phyloP scores from a whole-genome alignment of 2,888 invertebrate genomes.

The Oligia latruncula region DNA sequence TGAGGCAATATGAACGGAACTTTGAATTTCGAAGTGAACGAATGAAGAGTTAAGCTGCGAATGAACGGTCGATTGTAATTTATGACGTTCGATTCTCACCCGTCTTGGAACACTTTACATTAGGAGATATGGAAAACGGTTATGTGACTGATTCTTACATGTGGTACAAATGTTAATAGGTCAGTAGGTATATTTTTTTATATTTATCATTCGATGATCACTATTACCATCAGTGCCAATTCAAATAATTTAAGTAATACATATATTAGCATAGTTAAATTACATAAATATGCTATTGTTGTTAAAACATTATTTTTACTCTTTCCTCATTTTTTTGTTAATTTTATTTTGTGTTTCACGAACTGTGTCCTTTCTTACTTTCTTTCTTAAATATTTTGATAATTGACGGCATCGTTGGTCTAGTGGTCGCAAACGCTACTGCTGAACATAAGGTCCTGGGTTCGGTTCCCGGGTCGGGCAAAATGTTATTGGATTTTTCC shows the following conservation, averaged over 20 bases:
- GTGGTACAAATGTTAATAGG: not conserved
- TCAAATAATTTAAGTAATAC: not conserved
- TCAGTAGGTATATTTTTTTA: not conserved
- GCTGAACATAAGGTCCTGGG: not conserved
- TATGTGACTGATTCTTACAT: constrained; percentile 18
- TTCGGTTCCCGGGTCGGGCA: not conserved
- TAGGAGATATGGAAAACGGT: constrained; percentile 29
- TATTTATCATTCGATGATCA: not conserved
- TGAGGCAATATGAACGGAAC: constrained; percentile 66
- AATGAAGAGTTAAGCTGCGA: constrained; percentile 61
- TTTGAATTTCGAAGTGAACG: constrained; percentile 62
- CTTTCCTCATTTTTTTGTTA: too few relatives aligned
- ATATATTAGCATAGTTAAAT: too few relatives aligned
- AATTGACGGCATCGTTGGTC: too few relatives aligned
- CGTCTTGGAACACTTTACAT: constrained; percentile 49
- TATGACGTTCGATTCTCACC: constrained; percentile 55
- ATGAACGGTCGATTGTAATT: constrained; percentile 62
- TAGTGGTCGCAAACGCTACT: not conserved
- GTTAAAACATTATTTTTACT: too few relatives aligned
- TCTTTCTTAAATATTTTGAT: too few relatives aligned
- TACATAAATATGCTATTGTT: too few relatives aligned
- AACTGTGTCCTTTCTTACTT: too few relatives aligned
- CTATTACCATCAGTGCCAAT: not conserved
- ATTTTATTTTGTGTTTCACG: too few relatives aligned
- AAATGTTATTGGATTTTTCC: not conserved